These are phyloP conservation scores for Notoglanidium macrostoma DNA, from an alignment of 2,797 vertebrate genomes.

Conservation along the genomic window DNA sequence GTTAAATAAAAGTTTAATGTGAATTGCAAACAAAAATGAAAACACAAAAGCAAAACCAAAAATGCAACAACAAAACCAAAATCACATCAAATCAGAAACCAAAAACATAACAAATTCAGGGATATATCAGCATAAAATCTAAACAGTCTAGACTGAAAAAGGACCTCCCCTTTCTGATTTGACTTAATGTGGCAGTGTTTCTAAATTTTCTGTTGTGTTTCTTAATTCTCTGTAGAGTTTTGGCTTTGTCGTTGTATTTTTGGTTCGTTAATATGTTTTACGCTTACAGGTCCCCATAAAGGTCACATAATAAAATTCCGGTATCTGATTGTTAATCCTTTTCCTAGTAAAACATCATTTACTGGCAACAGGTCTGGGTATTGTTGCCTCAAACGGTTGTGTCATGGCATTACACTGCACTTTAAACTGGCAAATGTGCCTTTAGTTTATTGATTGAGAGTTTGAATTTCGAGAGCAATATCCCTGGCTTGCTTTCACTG, in stretches of 20 bases:
- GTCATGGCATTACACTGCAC: background rate
- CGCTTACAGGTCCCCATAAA: background rate
- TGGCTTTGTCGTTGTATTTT: background rate
- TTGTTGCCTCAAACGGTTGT: background rate
- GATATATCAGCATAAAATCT: background rate
- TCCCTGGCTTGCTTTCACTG: background rate
- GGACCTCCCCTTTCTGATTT: background rate
- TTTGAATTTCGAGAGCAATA: background rate
- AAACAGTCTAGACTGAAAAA: background rate
- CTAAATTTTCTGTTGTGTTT: background rate
- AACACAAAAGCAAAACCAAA: background rate
- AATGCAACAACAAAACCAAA: background rate
- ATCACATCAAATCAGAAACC: background rate
- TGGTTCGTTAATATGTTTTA: background rate
- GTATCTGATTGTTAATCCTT: background rate
- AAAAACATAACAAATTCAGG: background rate
- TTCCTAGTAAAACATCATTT: background rate
- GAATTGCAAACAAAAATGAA: background rate
- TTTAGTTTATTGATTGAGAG: slow-evolving; percentile 22
- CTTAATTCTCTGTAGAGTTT: background rate
- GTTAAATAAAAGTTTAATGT: background rate
- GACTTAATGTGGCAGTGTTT: background rate
- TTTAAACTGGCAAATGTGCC: background rate
- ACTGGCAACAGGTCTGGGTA: background rate
- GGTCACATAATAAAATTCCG: background rate